Base-by-base conservation (phyloP, 2,113 vertebrate species). In the Chrysemys picta region DNA sequence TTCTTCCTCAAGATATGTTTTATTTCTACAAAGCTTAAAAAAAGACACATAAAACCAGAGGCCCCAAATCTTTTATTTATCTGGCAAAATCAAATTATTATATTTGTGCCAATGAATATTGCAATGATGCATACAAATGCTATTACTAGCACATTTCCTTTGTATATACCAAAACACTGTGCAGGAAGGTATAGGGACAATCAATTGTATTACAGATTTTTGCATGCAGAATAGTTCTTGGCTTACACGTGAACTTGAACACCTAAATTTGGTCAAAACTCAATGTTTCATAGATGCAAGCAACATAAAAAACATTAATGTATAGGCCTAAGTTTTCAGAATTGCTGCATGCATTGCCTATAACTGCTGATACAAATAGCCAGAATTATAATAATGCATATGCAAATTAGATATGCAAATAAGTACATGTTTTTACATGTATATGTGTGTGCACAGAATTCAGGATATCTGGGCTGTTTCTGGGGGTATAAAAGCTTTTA, bases 161-260 rank as follows among this genome's bases (percentile, higher is more conserved):
- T 80, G 59, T 52, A 50, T 54, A 49, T 27, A 24, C 2, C 29
- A 24, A 53, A 85, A 14, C 1, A 1, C 80, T 82, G 53, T 72
- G 31, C 47, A 54, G 42, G 54, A 27, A 88, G 4, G 8, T 76
- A 72, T 5, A 1, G 3, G 19, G 6, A 27, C 82, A 79, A 29
- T 81, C 31, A 31, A 17, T 21, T 24, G 5, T 72, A 38, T 24
- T 38, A 14, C 14, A 31, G 53, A 2, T 49, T 72, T 72, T 38
- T 72, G 5, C 10, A 22, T 0, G 50, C 1, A 4, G 6, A 14
- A 1, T 0, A 4, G 35, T 4, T 19, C 31, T 31, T 76, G 6
- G 24, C 8, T 17, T 38, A 42, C 13, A 31, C 12, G 45, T 45
- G 42, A 11, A 5, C 80, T 59, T 85, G 72, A 91, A 56, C 19